Percentiles rank a stretch among this genome's conserved stretches.
Evolutionary conservation across 92 coral and sea anemone species (phyloP).

Genomic region (Zoanthus gigantus): DNA sequence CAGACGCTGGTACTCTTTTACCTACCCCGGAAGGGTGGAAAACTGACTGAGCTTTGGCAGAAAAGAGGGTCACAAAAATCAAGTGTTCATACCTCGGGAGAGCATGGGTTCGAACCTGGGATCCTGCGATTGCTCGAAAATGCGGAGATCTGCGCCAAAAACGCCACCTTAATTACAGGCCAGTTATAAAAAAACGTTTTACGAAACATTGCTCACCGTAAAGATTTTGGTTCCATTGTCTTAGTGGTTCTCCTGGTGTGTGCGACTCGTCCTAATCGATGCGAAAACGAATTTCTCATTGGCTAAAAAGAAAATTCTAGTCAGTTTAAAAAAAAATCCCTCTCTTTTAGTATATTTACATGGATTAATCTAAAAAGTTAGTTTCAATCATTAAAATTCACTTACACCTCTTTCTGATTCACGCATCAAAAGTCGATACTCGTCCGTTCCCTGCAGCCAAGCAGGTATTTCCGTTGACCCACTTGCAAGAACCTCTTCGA

Average conservation of each 20-base stretch:
- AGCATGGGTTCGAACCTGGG: too few species aligned
- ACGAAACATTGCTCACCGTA: conserved; percentile 5
- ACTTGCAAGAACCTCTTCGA: conserved; percentile 89
- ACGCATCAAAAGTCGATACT: conserved; percentile 80
- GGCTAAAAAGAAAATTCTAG: conserved; percentile 8
- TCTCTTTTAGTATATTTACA: background rate
- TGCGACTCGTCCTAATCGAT: conserved; percentile 30
- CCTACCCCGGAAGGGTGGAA: too few species aligned
- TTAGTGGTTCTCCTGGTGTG: conserved; percentile 37
- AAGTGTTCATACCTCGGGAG: too few species aligned
- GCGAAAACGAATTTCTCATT: conserved; percentile 38
- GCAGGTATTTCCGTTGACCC: conserved; percentile 89
- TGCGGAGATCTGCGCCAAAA: background rate
- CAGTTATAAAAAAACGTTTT: background rate
- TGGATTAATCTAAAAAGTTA: too few species aligned
- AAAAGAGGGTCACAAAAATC: too few species aligned
- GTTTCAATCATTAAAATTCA: background rate
- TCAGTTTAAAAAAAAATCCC: background rate
- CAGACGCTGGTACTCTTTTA: too few species aligned
- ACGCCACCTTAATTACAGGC: too few species aligned
- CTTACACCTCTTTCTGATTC: conserved; percentile 78
- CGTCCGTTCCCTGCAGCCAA: conserved; percentile 86
- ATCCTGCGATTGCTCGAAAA: background rate
- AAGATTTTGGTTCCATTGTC: conserved; percentile 25
- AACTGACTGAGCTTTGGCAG: too few species aligned